Evolutionary conservation across 2,797 vertebrate species (phyloP).

Genomic region (Tapera naevia): DNA sequence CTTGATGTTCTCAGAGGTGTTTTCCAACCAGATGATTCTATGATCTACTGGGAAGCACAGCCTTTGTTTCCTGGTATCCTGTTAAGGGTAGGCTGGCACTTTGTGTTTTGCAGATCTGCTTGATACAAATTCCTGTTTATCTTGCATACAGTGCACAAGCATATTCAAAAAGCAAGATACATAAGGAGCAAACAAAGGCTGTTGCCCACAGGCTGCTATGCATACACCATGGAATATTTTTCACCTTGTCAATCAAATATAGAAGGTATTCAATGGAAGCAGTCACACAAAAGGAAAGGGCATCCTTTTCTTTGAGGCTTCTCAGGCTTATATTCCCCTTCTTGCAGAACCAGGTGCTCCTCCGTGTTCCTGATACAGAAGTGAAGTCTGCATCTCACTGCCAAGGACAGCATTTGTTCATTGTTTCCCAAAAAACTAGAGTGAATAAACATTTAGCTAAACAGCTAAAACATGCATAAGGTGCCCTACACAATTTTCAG

Average conservation of each 20-base stretch:
- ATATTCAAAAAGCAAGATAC: neutral
- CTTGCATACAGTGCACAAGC: neutral
- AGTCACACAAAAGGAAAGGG: neutral
- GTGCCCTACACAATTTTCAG: neutral
- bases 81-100: neutral
- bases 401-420: conserved; percentile 13
- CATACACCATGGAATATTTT: neutral
- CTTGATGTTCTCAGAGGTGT: no score
- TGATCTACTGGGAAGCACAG: neutral
- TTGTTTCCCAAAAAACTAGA: neutral
- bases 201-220: neutral
- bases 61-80: neutral
- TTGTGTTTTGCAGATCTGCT: neutral
- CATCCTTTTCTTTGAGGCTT: neutral
- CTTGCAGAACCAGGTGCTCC: neutral
- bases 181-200: neutral
- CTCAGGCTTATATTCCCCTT: neutral
- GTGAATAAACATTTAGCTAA: conserved; percentile 47
- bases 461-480: conserved; percentile 37
- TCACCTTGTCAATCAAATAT: neutral
- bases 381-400: neutral
- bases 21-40: no score
- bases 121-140: neutral
- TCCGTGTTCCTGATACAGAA: neutral
- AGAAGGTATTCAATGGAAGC: neutral